A percentile compares a stretch with the other conserved stretches of the same genome.
These are phyloP conservation scores for Erebia palarica DNA, from an alignment of 2,888 invertebrate genomes.

Conservation along the genomic window DNA sequence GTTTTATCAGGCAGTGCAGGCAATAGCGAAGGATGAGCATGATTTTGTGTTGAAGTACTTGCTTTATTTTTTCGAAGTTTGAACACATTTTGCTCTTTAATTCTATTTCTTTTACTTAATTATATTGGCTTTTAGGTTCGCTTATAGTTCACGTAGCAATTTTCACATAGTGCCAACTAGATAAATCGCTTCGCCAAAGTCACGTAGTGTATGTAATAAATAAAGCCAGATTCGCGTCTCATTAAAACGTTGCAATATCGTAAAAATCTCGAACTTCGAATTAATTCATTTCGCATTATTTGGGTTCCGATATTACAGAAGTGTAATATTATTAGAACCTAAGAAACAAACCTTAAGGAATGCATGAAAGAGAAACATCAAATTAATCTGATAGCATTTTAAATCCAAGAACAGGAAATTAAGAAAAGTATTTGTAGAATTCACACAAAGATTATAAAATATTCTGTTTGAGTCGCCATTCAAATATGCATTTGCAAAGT, in stretches of 20 bases:
- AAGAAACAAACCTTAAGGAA: no score
- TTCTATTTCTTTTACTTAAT: neutral
- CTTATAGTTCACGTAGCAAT: neutral
- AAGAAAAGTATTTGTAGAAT: neutral
- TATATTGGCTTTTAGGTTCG: neutral
- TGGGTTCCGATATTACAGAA: no score
- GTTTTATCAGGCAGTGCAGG: no score
- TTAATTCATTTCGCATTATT: no score
- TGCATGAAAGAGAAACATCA: no score
- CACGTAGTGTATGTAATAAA: neutral
- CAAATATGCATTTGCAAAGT: neutral
- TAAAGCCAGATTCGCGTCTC: no score
- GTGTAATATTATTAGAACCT: no score
- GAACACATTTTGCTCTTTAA: no score
- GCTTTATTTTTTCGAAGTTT: no score
- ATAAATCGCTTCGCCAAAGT: neutral
- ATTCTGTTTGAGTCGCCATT: neutral
- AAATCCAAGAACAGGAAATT: neutral
- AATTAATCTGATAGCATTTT: neutral
- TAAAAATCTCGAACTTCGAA: neutral
- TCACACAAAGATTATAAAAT: neutral
- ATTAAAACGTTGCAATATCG: neutral
- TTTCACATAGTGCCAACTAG: neutral
- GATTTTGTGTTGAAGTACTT: no score
- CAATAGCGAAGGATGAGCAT: no score